A percentile compares a stretch with the other conserved stretches of the same genome.
phyloP scores from a whole-genome alignment of 2,797 vertebrate species.

The Pagetopsis macropterus region DNA sequence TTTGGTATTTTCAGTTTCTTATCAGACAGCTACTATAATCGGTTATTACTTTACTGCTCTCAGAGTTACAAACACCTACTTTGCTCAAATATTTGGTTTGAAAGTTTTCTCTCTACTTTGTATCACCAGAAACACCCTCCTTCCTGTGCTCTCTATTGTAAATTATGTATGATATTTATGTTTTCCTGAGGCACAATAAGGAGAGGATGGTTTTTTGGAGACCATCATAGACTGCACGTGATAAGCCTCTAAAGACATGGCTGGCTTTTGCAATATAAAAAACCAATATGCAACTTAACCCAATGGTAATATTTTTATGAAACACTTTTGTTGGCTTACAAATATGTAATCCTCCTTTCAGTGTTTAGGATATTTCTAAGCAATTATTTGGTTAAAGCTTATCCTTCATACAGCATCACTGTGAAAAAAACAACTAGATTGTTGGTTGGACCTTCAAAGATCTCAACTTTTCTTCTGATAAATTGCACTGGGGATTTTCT shows the following conservation, averaged over 20 bases:
- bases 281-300: background rate
- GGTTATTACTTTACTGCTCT: background rate
- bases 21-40: background rate
- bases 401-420: background rate
- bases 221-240: background rate
- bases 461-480: background rate
- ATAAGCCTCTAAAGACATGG: background rate
- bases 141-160: background rate
- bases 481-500: background rate
- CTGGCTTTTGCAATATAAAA: conserved; percentile 3
- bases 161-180: background rate
- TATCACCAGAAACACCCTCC: conserved; percentile 5
- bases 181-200: conserved; percentile 5
- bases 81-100: background rate
- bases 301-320: background rate
- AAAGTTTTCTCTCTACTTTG: background rate
- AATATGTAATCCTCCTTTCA: background rate
- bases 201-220: background rate
- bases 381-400: background rate
- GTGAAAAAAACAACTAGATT: too few species aligned
- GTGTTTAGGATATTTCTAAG: background rate
- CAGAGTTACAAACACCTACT: background rate
- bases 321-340: background rate
- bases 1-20: background rate
- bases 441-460: background rate